Evolutionary conservation across 30 jellyfish, hydroid and myxozoan genomes (phyloP).

Genomic region (Aurelia aurita complex sp. Pacific): DNA sequence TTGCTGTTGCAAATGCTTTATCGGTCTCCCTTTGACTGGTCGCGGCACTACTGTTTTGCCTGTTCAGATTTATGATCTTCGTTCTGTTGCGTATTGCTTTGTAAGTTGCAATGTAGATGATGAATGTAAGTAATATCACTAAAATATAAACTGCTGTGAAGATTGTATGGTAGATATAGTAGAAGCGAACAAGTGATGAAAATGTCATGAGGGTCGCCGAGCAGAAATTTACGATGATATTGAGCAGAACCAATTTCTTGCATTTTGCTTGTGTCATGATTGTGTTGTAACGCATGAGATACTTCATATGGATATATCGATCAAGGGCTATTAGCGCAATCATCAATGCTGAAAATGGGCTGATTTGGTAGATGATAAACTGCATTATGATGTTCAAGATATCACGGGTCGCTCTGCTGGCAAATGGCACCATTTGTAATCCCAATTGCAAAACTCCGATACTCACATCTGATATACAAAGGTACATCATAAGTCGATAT

Average conservation of each 20-base stretch:
- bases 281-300: slow-evolving; percentile 22
- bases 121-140: neutral
- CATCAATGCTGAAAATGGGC: slow-evolving; percentile 40
- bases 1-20: slow-evolving; percentile 14
- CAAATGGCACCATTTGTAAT: slow-evolving; percentile 23
- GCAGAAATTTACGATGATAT: neutral
- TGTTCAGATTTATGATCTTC: neutral
- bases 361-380: slow-evolving; percentile 10
- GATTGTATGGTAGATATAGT: slow-evolving; percentile 10
- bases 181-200: slow-evolving; percentile 23
- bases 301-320: slow-evolving; percentile 50
- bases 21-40: neutral
- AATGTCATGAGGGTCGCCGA: neutral
- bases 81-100: neutral
- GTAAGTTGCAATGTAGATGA: slow-evolving; percentile 31
- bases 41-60: neutral
- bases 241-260: neutral
- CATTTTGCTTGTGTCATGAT: slow-evolving; percentile 16
- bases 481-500: slow-evolving; percentile 24
- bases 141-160: neutral
- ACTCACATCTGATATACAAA: slow-evolving; percentile 37
- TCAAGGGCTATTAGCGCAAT: slow-evolving; percentile 23
- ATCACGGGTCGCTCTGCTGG: neutral
- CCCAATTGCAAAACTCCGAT: slow-evolving; percentile 39
- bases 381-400: neutral